These are phyloP conservation scores for Pimpla rufipes DNA, from an alignment of 2,888 invertebrate genomes.

Conservation along the genomic window DNA sequence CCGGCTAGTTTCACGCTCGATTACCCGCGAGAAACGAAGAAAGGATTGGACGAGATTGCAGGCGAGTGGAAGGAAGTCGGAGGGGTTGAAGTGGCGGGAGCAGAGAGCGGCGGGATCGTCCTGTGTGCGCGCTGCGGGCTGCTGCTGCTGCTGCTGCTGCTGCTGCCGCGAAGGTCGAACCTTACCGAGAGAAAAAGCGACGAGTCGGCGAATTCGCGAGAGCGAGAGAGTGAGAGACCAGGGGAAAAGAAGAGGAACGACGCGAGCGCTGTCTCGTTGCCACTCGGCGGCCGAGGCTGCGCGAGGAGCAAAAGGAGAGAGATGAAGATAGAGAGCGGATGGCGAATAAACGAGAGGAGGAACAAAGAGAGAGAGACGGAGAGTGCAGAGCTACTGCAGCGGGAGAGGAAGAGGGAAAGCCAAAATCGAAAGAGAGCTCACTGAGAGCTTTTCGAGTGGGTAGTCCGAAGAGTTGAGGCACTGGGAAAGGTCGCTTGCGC, in stretches of 20 bases:
- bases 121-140: conserved; percentile 49
- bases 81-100: conserved; percentile 52
- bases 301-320: not conserved
- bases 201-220: conserved; percentile 45
- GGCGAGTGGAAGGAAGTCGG: conserved; percentile 70
- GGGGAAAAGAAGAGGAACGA: conserved; percentile 44
- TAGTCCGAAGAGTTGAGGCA: conserved; percentile 60
- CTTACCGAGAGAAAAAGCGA: conserved; percentile 42
- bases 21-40: conserved; percentile 81
- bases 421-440: conserved; percentile 77
- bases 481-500: conserved; percentile 24
- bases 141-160: conserved; percentile 5
- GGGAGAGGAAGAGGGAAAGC: conserved; percentile 54
- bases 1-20: conserved; percentile 83
- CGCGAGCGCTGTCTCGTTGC: conserved; percentile 44
- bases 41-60: conserved; percentile 81
- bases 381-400: conserved; percentile 23
- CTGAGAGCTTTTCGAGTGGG: conserved; percentile 75
- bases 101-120: conserved; percentile 9
- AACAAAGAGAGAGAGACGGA: conserved; percentile 43
- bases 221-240: no score
- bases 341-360: conserved; percentile 21
- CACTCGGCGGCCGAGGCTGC: conserved; percentile 14
- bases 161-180: conserved; percentile 42
- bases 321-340: conserved; percentile 28